Conservation (phyloP, 2,888 invertebrate genomes). For the Diarsia brunnea region DNA sequence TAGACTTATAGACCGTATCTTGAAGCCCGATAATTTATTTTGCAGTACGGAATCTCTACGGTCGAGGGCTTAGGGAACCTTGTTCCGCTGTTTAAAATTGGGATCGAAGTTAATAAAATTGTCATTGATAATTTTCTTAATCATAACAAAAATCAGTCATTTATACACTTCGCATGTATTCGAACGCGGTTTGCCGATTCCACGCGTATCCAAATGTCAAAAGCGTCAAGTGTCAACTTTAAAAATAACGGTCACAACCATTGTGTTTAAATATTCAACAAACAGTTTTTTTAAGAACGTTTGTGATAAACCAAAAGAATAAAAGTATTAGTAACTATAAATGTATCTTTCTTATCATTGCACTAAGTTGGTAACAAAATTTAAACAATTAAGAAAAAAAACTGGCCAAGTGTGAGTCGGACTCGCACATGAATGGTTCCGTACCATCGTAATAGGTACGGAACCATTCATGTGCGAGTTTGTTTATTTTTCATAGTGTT, state of each 20-base stretch:
- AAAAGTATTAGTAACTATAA: background rate
- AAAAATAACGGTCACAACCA: background rate
- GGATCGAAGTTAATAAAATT: background rate
- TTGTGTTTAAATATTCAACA: background rate
- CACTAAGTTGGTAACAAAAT: no score
- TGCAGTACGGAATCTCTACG: background rate
- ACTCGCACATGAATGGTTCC: no score
- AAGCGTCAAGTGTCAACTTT: background rate
- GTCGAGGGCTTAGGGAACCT: background rate
- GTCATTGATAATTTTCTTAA: background rate
- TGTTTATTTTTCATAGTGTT: no score
- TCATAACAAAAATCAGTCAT: background rate
- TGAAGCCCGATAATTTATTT: slow-evolving; percentile 5
- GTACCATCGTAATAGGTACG: no score
- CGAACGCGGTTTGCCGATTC: background rate
- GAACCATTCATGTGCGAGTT: no score
- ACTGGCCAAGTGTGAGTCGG: no score
- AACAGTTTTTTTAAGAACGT: background rate
- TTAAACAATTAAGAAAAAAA: no score
- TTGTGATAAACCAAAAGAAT: background rate
- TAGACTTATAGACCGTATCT: no score
- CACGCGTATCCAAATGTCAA: background rate
- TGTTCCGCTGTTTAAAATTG: background rate
- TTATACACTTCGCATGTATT: background rate
- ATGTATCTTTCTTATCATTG: background rate